Conservation (phyloP, 2,888 invertebrate genomes). For the Sinelater perroti region DNA sequence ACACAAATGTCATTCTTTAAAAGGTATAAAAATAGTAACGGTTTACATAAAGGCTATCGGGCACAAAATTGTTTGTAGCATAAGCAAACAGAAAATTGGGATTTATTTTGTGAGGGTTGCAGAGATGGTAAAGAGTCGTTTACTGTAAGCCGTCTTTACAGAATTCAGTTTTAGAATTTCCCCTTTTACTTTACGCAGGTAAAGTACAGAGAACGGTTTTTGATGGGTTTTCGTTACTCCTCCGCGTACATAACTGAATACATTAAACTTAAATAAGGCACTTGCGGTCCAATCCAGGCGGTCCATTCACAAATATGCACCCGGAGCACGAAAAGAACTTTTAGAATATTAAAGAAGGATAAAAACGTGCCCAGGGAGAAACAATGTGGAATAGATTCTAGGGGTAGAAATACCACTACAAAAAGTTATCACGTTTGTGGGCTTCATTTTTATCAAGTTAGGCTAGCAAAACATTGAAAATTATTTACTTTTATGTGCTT, state of each 20-base stretch:
- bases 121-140: constrained; percentile 10
- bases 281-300: constrained; percentile 43
- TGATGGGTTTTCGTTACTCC: constrained; percentile 39
- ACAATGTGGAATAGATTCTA: constrained; percentile 47
- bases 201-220: constrained; percentile 37
- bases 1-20: too few species aligned
- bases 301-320: constrained; percentile 43
- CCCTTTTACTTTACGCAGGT: constrained; percentile 40
- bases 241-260: constrained; percentile 45
- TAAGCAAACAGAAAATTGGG: neutral
- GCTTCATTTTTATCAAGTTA: constrained; percentile 33
- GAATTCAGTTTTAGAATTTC: constrained; percentile 36
- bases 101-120: too few species aligned
- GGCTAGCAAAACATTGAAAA: constrained; percentile 11
- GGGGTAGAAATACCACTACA: constrained; percentile 29
- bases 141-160: constrained; percentile 15
- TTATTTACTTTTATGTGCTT: constrained; percentile 29
- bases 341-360: constrained; percentile 45
- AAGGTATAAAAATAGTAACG: too few species aligned
- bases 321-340: constrained; percentile 38
- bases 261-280: constrained; percentile 45
- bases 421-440: constrained; percentile 33
- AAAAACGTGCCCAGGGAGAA: constrained; percentile 45
- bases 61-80: neutral
- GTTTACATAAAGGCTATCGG: too few species aligned